Evolutionary conservation across 2,888 invertebrate genomes (phyloP), one percentile per base, ranked within the genome.

Genomic region (Norana najaformis): DNA sequence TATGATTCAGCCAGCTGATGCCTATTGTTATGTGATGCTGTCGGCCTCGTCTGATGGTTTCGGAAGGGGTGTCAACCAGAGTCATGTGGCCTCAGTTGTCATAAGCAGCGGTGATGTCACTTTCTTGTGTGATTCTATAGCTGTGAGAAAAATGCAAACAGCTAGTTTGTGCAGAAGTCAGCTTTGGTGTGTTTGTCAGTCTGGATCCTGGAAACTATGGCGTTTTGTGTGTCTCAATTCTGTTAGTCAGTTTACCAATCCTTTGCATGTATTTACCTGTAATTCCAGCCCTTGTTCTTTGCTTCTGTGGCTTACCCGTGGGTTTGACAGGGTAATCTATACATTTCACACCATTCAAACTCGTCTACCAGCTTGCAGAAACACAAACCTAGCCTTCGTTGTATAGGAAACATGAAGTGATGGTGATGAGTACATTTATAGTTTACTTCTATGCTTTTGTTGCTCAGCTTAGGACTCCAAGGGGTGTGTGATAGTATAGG

Each of bases 1-100:
- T n/a, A 69, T 69, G 69, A 69, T 69, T 69, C n/a, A n/a, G 69
- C n/a, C 69, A n/a, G 69, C n/a, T 69, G 30, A 69, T 69, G n/a
- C 69, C 69, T 69, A 16, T n/a, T n/a, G n/a, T n/a, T 69, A 30
- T 69, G 30, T n/a, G 69, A 69, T 8, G 69, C 69, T 69, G 69
- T 69, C 69, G 30, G n/a, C 3, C 69, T 13, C 11, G 69, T 11
- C n/a, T n/a, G 69, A 13, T 69, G 5, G 53, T 69, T 69, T n/a
- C n/a, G 69, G 69, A 69, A 69, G 0, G n/a, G 11, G 11, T 69
- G 30, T 69, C n/a, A 8, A 69, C n/a, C n/a, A 30, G 30, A 53
- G 53, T 4, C 30, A 8, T 53, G 53, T 53, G 3, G 30, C 53
- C 23, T 23, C 53, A 53, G 23, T 47, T 53, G 69, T 69, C 30